phyloP scores from a whole-genome alignment of 1,140 invertebrate genomes.

The Battus philenor region DNA sequence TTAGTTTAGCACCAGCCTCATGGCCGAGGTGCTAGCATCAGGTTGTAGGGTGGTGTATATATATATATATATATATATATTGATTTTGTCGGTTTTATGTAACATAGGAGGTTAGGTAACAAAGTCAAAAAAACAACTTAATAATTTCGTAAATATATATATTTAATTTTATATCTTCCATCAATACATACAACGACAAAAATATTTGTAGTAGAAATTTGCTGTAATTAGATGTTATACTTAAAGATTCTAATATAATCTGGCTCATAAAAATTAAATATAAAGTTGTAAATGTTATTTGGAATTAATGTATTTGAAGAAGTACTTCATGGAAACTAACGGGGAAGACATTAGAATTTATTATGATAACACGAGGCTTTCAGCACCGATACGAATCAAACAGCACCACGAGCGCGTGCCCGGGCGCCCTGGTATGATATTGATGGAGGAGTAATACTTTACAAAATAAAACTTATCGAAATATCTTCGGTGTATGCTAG shows the following conservation, averaged over 20 bases:
- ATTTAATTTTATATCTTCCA: constrained; percentile 75
- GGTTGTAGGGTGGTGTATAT: too few species aligned
- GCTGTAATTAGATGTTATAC: constrained; percentile 47
- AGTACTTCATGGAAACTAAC: constrained; percentile 21
- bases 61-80: too few species aligned
- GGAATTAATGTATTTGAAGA: background rate
- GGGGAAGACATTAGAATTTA: constrained; percentile 57
- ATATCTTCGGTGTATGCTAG: constrained; percentile 75
- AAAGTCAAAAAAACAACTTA: constrained; percentile 35
- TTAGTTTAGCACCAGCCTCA: too few species aligned
- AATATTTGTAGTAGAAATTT: constrained; percentile 60
- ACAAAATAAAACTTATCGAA: constrained; percentile 75
- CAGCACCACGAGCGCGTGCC: constrained; percentile 6
- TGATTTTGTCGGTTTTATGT: too few species aligned
- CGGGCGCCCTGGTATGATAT: constrained; percentile 71
- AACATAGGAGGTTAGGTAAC: too few species aligned
- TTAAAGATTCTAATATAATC: constrained; percentile 21
- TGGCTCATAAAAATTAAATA: constrained; percentile 16
- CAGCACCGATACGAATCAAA: constrained; percentile 29
- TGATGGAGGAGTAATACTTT: constrained; percentile 74
- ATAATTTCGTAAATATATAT: constrained; percentile 74
- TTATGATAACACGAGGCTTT: constrained; percentile 17
- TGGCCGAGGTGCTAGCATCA: too few species aligned
- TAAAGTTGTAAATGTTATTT: background rate
- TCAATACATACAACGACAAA: constrained; percentile 74